phyloP scores from a whole-genome alignment of 2,888 invertebrate species.

The Apamea sordens region DNA sequence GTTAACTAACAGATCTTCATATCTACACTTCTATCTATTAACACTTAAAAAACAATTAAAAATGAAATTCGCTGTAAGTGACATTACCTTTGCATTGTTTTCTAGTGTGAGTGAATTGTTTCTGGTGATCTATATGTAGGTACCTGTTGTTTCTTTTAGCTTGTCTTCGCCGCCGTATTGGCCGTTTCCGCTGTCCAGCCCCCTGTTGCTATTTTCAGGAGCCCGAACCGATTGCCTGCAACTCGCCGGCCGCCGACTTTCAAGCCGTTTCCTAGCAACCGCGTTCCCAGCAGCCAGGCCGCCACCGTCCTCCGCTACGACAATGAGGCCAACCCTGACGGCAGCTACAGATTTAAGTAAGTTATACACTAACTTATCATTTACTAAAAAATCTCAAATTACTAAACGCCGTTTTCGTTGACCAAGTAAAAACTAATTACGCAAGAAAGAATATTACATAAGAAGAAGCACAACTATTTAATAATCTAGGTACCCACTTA shows the following conservation, averaged over 20 bases:
- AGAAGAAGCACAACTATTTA: no score
- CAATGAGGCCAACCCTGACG: slow-evolving; percentile 85
- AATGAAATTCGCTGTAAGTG: slow-evolving; percentile 82
- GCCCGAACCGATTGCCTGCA: neutral
- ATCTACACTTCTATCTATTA: slow-evolving; percentile 28
- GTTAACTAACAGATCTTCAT: slow-evolving; percentile 54
- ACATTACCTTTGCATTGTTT: slow-evolving; percentile 7
- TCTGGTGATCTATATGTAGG: neutral
- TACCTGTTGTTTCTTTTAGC: slow-evolving; percentile 58
- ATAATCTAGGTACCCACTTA: no score
- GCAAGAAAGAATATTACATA: no score
- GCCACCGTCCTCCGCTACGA: slow-evolving; percentile 81
- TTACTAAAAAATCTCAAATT: no score
- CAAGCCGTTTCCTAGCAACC: slow-evolving; percentile 17
- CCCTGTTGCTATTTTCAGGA: slow-evolving; percentile 26
- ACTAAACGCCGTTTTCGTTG: no score
- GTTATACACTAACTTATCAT: no score
- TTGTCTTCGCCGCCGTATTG: slow-evolving; percentile 76
- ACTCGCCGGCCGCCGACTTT: no score
- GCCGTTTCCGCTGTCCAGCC: slow-evolving; percentile 79
- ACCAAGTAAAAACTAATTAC: no score
- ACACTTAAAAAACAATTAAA: slow-evolving; percentile 50
- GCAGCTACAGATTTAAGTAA: slow-evolving; percentile 88
- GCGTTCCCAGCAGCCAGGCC: slow-evolving; percentile 63
- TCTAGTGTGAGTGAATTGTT: neutral